These are phyloP conservation scores for Stictocephala bisonia DNA, from an alignment of 2,888 invertebrate species.

Conservation along the genomic window DNA sequence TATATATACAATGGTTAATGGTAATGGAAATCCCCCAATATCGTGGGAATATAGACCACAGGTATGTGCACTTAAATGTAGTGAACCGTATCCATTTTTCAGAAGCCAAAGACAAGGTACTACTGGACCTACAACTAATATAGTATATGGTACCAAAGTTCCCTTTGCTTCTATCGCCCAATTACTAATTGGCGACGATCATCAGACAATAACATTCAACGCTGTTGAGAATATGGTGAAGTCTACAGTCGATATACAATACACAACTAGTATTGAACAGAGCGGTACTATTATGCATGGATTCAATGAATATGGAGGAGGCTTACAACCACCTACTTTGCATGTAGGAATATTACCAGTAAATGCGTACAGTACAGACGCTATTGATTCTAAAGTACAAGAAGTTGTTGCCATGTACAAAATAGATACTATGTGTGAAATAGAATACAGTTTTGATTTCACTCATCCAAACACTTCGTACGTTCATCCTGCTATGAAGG, in stretches of 20 bases:
- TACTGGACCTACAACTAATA: neutral
- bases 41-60: conserved; percentile 18
- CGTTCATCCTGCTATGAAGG: conserved; percentile 12
- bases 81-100: conserved; percentile 8
- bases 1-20: conserved; percentile 10
- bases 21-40: neutral
- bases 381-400: neutral
- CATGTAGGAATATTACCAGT: conserved; percentile 12
- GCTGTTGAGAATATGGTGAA: neutral
- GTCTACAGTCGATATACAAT: neutral
- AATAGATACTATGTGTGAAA: neutral
- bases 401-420: neutral
- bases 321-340: conserved; percentile 7
- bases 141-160: neutral
- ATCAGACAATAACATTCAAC: neutral
- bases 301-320: conserved; percentile 10
- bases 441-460: conserved; percentile 8
- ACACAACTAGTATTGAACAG: neutral
- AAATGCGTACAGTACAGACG: neutral
- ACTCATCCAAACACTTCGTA: neutral
- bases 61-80: neutral
- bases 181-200: neutral
- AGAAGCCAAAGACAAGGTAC: no score
- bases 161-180: neutral
- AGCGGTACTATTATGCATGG: neutral